Evolutionary conservation across 2,888 invertebrate species (phyloP), one percentile per base, ranked within the genome.

Genomic region (Gryllus longicercus): DNA sequence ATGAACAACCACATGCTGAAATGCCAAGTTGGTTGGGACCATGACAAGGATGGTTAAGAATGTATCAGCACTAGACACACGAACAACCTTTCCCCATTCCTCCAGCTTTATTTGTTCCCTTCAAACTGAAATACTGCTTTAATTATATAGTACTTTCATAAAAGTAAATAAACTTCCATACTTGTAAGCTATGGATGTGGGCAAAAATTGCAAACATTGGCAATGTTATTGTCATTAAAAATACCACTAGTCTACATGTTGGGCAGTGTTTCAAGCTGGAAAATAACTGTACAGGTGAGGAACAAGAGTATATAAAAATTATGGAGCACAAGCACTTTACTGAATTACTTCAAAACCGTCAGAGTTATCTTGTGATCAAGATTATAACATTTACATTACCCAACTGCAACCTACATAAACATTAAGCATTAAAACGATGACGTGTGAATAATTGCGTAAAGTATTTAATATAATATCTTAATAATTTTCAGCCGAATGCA

Each of bases 161-260:
- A 63, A 63, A 63, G 14, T 63, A 63, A 63, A 18, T 63, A 38
- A 38, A 38, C 38, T 38, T 38, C 38, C 38, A 38, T 63, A 63
- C n/a, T n/a, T 5, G 16, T 63, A 63, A 63, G n/a, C n/a, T n/a
- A 63, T 63, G 63, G 38, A 38, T 63, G 63, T 63, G 63, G 14
- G n/a, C 63, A 63, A n/a, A 38, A 63, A 63, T n/a, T 63, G 63
- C 63, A 5, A 63, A 63, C 63, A 63, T 63, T 63, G 63, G 63
- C n/a, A 63, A 63, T 63, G 63, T 63, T 63, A 63, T 63, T 63
- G 63, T 63, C 63, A 63, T 63, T 63, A 63, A 63, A 63, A 63
- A 63, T 63, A 63, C n/a, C n/a, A 63, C 63, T 63, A 63, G n/a
- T 14, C 63, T 63, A 63, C n/a, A 63, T 63, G 63, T 18, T 63